Base-by-base conservation (phyloP, 2,113 vertebrate species). In the Datnioides undecimradiatus region DNA sequence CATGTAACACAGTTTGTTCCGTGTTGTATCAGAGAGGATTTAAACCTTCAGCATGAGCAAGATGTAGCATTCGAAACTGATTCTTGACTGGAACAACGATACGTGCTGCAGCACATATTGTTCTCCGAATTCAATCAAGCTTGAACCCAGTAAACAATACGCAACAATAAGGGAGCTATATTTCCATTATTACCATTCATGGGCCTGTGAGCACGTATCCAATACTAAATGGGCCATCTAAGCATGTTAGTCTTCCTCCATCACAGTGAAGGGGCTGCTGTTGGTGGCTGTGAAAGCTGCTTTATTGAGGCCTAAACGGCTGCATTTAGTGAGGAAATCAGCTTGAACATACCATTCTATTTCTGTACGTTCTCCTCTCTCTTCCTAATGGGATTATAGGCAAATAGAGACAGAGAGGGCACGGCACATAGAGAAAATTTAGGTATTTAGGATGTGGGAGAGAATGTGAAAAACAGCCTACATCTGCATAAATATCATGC, bases 261-360 rank as follows among this genome's bases (percentile, higher is more conserved):
- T 83, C 67, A 55, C 54, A 80, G 83, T 0, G 76, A 60, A 66
- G 78, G 31, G 58, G 40, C 84, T 85, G 73, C 79, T 85, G 80
- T 43, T 80, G 69, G 48, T 81, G 72, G 64, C 69, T 87, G 71
- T 87, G 77, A 79, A 80, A 75, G 86, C 77, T 76, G 80, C 66
- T 85, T 80, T 83, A 86, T 68, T 85, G 76, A 79, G 60, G 67
- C 73, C 79, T 85, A 79, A 91, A 87, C 71, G 38, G 66, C 73
- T 83, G 84, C 73, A 80, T 91, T 91, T 83, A 90, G 88, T 77
- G 87, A 83, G 84, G 63, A 89, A 89, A 90, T 90, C 72, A 90
- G 75, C 76, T 79, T 80, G 84, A 89, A 89, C 85, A 74, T 80
- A 59, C 84, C 79, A 81, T 88, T 91, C 90, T 92, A 92, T 90